These are phyloP conservation scores for Agapornis roseicollis DNA, from an alignment of 2,113 vertebrate genomes.

Conservation along the genomic window DNA sequence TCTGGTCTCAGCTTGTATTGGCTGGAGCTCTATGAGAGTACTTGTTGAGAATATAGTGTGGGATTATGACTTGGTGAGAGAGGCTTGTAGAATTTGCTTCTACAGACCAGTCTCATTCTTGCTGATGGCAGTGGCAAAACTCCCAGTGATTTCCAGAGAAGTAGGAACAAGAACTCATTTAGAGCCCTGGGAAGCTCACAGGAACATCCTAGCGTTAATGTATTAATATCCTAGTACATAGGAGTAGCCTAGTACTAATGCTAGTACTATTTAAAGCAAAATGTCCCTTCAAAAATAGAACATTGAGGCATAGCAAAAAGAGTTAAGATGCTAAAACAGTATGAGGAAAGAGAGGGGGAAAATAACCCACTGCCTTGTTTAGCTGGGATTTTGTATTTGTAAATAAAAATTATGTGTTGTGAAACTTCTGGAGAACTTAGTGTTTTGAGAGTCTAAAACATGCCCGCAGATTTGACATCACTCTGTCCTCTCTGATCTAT, in stretches of 20 bases:
- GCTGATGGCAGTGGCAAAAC: background rate
- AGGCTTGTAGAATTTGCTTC: background rate
- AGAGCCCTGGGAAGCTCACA: background rate
- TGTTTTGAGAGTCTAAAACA: background rate
- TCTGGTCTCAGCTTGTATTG: slow-evolving; percentile 29
- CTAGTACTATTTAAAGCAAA: background rate
- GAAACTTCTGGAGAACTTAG: background rate
- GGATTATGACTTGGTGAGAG: background rate
- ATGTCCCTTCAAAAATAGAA: background rate
- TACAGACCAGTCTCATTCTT: background rate
- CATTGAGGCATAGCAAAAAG: background rate
- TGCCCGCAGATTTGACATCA: background rate
- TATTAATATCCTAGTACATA: background rate
- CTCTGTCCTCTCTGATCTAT: background rate
- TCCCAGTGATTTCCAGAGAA: slow-evolving; percentile 25
- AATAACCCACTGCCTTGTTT: background rate
- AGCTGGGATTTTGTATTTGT: background rate
- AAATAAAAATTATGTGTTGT: background rate
- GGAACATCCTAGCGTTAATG: background rate
- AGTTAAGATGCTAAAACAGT: background rate
- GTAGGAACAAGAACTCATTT: background rate
- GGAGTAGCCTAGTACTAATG: background rate
- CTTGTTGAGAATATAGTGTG: slow-evolving; percentile 2
- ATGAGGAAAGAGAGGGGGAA: rapidly evolving
- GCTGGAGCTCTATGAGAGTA: slow-evolving; percentile 5